Percentiles rank a stretch among this genome's conserved stretches.
phyloP scores from a whole-genome alignment of 2,888 invertebrate species.

The Diplazon laetatorius region DNA sequence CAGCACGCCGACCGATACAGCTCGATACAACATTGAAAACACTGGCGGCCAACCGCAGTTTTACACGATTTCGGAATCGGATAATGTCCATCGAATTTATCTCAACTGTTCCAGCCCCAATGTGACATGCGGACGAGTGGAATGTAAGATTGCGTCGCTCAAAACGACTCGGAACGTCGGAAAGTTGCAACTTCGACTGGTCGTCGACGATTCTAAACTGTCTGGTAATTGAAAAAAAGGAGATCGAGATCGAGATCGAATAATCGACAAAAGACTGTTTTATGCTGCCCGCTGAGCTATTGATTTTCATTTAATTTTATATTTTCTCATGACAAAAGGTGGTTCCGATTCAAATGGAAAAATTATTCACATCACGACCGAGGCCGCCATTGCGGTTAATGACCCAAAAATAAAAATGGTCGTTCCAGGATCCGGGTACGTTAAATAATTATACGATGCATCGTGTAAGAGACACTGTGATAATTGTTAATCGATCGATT shows the following conservation, averaged over 20 bases:
- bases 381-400: constrained; percentile 67
- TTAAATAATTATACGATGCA: not conserved
- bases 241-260: not conserved
- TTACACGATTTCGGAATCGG: constrained; percentile 27
- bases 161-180: constrained; percentile 69
- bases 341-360: constrained; percentile 44
- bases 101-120: constrained; percentile 71
- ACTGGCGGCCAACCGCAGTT: constrained; percentile 31
- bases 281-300: not conserved
- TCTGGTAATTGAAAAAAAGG: constrained; percentile 58
- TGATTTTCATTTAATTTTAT: too few relatives aligned
- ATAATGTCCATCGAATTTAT: constrained; percentile 54
- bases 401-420: constrained; percentile 60
- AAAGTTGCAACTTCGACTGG: constrained; percentile 66
- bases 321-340: constrained; percentile 10
- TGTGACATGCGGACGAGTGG: constrained; percentile 67
- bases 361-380: constrained; percentile 66
- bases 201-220: constrained; percentile 65
- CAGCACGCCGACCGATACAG: not conserved
- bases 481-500: too few relatives aligned
- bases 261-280: constrained; percentile 13
- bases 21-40: not conserved
- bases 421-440: constrained; percentile 62
- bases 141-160: constrained; percentile 67
- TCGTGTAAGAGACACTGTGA: too few relatives aligned